Evolutionary conservation across 2,113 vertebrate genomes (phyloP), one percentile per base, ranked within the genome.

Genomic region (Tachycineta bicolor): DNA sequence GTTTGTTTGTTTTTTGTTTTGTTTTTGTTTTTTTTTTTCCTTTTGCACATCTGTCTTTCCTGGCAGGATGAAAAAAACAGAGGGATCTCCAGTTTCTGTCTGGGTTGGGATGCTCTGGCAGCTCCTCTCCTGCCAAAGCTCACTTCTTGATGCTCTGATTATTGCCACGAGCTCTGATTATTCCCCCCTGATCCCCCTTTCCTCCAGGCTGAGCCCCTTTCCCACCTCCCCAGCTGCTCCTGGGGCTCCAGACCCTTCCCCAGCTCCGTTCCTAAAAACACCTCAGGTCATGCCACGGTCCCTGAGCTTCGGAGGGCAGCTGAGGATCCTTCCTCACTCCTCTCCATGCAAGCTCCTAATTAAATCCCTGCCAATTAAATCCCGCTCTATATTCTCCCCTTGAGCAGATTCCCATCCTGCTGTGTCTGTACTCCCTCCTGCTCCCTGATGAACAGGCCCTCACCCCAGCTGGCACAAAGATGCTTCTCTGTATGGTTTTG

Each of bases 11-110:
- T n/a, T n/a, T n/a, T n/a, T n/a, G n/a, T n/a, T 21, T 25, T 14
- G 6, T 17, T 41, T 1, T 12, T 26, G 41, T 62, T 28, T 20
- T 55, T 21, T 29, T 13, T 33, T 62, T 33, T 71, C 2, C 2
- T 70, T 88, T 59, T 43, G n/a, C 2, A 1, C 20, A 37, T 86
- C 49, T 26, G 9, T 33, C 37, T 76, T 65, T 62, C 15, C 10
- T 23, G 39, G 55, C 46, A 77, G 64, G 49, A 56, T 21, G 22
- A 11, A 33, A 11, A 80, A 7, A n/a, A 0, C 0, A 0, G 17
- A 50, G 41, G 2, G 25, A 13, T 39, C 11, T 21, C 28, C 37
- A 44, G 15, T 11, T 74, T 65, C 28, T 43, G 4, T 8, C 29
- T 29, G 79, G 33, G 39, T 0, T 44, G 82, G 24, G 83, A 47